Evolutionary conservation across 2,888 invertebrate genomes (phyloP).

Genomic region (Tiphia femorata): DNA sequence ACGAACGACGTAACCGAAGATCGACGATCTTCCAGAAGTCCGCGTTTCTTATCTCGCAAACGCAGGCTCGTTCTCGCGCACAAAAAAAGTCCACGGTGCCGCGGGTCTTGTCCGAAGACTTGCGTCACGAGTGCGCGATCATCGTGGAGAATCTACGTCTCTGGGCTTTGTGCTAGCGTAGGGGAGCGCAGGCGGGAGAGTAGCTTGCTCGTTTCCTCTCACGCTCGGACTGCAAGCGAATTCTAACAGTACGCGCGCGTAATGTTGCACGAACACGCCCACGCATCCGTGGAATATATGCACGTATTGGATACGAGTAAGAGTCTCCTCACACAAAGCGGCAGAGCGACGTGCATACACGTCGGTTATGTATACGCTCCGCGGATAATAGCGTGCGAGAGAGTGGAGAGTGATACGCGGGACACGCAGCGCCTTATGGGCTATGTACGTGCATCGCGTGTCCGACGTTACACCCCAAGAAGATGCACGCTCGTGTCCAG

Average conservation of each 20-base stretch:
- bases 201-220: too few species aligned
- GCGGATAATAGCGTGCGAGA: conserved; percentile 8
- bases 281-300: conserved; percentile 27
- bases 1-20: too few species aligned
- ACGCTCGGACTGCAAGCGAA: conserved; percentile 26
- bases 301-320: conserved; percentile 20
- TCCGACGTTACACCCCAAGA: too few species aligned
- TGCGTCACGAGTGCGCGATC: conserved; percentile 27
- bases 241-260: conserved; percentile 29
- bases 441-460: conserved; percentile 19
- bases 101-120: conserved; percentile 8
- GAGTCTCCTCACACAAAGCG: conserved; percentile 28
- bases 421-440: conserved; percentile 7
- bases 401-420: conserved; percentile 15
- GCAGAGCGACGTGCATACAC: conserved; percentile 17
- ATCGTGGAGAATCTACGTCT: too few species aligned
- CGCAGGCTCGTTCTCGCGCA: conserved; percentile 9
- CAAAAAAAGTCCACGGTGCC: not conserved
- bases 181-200: too few species aligned
- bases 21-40: too few species aligned
- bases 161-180: too few species aligned
- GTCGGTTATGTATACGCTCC: conserved; percentile 21
- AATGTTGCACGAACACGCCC: conserved; percentile 34
- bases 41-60: too few species aligned
- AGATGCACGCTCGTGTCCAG: too few species aligned